A percentile compares a stretch with the other conserved stretches of the same genome.
Evolutionary conservation across 2,888 invertebrate species (phyloP).

Genomic region (Tipula vernalis): DNA sequence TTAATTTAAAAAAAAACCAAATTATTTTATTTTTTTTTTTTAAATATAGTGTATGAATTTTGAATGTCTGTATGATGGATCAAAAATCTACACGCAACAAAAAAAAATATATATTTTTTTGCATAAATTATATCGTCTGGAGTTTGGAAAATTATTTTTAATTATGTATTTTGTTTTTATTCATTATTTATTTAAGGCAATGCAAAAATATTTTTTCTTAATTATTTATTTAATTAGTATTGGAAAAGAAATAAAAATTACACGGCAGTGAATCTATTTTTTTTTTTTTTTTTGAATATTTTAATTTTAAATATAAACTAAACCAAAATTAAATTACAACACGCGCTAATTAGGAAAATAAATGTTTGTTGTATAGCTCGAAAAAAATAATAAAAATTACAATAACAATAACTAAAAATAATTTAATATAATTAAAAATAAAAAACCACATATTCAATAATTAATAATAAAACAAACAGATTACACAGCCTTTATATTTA

Average conservation of each 20-base stretch:
- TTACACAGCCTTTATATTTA: conserved; percentile 10
- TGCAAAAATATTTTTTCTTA: not conserved
- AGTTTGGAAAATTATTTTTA: not conserved
- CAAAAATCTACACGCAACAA: not conserved
- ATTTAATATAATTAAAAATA: not conserved
- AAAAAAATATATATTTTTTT: not conserved
- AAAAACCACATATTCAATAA: not conserved
- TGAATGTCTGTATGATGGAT: not conserved
- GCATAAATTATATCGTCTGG: not conserved
- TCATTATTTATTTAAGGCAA: not conserved
- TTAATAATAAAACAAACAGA: conserved; percentile 6
- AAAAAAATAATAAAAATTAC: not conserved
- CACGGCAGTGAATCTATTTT: conserved; percentile 1
- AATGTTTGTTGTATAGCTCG: not conserved
- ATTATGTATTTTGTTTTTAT: not conserved
- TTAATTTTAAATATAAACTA: not conserved
- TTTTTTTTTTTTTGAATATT: not conserved
- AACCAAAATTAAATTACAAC: not conserved
- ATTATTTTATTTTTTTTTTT: not conserved
- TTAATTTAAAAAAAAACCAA: not conserved
- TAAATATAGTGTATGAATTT: not conserved
- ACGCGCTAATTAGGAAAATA: not conserved
- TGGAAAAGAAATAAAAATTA: not conserved
- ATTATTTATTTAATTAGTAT: not conserved
- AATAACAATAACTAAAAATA: not conserved